These are phyloP conservation scores for Galleria mellonella DNA, from an alignment of 1,140 invertebrate species.

Conservation along the genomic window DNA sequence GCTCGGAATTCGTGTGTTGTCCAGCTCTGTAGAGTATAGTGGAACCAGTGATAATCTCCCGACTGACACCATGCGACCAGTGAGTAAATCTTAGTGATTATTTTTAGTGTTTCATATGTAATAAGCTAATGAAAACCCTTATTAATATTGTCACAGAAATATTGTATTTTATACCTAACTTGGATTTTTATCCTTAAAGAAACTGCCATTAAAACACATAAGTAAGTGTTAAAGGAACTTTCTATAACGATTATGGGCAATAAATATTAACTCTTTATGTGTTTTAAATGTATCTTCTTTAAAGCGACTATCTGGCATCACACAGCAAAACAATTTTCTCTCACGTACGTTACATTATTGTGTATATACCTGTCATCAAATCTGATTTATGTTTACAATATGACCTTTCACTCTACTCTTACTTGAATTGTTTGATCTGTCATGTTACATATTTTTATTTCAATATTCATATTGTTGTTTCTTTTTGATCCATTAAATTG, in stretches of 20 bases:
- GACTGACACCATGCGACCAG: slow-evolving; percentile 44
- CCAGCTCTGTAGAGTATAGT: slow-evolving; percentile 5
- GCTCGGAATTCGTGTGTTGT: no score
- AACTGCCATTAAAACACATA: background rate
- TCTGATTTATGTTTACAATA: background rate
- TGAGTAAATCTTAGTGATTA: slow-evolving; percentile 42
- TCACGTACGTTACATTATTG: background rate
- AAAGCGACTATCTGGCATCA: no score
- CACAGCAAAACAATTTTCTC: background rate
- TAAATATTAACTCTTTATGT: background rate
- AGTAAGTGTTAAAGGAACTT: background rate
- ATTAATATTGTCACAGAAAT: slow-evolving; percentile 11
- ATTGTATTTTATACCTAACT: slow-evolving; percentile 7
- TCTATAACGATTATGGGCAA: background rate
- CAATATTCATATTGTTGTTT: no score
- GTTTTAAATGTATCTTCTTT: no score
- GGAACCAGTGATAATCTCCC: slow-evolving; percentile 14
- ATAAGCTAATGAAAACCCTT: background rate
- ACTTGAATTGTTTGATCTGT: background rate
- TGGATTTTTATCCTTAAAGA: background rate
- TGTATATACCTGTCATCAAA: background rate
- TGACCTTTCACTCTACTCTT: slow-evolving; percentile 2
- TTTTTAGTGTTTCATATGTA: slow-evolving; percentile 5
- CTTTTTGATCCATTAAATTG: no score
- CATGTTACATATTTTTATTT: background rate